These are phyloP conservation scores for Martes martes DNA, from an alignment of 2,113 vertebrate species.

Conservation along the genomic window DNA sequence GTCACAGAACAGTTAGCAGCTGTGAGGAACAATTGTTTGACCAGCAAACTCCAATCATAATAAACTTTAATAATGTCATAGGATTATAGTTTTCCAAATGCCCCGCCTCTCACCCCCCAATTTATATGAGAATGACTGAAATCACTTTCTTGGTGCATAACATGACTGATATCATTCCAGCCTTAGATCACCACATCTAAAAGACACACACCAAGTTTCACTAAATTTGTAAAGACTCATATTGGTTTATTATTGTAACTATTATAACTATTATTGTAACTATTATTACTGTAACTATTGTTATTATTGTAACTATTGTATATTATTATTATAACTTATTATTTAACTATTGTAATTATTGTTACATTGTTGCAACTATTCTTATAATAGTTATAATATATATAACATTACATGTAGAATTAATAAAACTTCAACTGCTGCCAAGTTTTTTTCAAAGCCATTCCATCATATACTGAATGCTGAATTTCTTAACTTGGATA, in stretches of 20 bases:
- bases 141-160: neutral
- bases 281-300: no score
- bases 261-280: neutral
- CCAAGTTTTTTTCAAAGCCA: neutral
- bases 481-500: conserved; percentile 31
- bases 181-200: neutral
- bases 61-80: conserved; percentile 38
- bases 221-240: neutral
- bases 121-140: neutral
- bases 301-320: neutral
- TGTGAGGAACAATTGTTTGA: conserved; percentile 61
- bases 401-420: neutral
- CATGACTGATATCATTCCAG: neutral
- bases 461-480: neutral
- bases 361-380: neutral
- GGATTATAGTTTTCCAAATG: conserved; percentile 42
- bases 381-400: no score
- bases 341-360: neutral
- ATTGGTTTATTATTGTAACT: neutral
- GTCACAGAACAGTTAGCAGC: conserved; percentile 73
- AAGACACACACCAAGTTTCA: neutral
- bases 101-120: neutral
- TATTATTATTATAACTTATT: no score
- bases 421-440: neutral
- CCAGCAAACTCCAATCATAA: conserved; percentile 28